Evolutionary conservation across 92 coral and sea anemone genomes (phyloP).

Genomic region (Pocillopora meandrina): DNA sequence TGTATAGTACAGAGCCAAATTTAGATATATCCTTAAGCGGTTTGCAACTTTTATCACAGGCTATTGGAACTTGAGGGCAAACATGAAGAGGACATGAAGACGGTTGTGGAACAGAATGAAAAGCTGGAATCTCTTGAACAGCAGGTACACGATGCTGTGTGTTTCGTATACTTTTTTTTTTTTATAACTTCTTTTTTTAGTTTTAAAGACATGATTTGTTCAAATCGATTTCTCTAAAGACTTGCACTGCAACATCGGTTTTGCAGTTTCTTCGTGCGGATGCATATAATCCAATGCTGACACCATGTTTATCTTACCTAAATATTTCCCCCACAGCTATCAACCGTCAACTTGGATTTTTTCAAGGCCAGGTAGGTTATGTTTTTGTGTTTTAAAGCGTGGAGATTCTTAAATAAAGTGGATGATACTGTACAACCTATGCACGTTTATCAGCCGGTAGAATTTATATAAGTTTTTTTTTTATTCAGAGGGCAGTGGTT

Average conservation of each 20-base stretch:
- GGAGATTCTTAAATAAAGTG: too few species aligned
- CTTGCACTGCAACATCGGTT: too few species aligned
- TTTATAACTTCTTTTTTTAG: too few species aligned
- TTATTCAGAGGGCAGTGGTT: too few species aligned
- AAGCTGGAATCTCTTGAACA: constrained; percentile 31
- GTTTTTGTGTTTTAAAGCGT: too few species aligned
- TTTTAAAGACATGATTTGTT: too few species aligned
- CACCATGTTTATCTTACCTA: too few species aligned
- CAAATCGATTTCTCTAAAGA: too few species aligned
- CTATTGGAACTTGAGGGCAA: constrained; percentile 38
- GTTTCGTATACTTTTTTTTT: neutral
- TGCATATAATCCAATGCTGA: too few species aligned
- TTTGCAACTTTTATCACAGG: neutral
- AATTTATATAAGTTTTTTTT: too few species aligned
- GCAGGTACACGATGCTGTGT: constrained; percentile 5
- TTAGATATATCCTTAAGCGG: neutral
- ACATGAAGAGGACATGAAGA: constrained; percentile 28
- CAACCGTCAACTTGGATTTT: constrained; percentile 26
- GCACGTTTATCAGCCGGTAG: neutral
- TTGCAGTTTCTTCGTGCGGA: too few species aligned
- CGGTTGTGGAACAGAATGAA: constrained; percentile 25
- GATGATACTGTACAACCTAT: neutral
- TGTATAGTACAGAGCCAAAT: neutral
- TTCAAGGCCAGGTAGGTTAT: constrained; percentile 35
- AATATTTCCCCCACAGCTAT: constrained; percentile 6